Percentiles rank a stretch among this genome's conserved stretches.
Conservation (phyloP, 2,888 invertebrate genomes). For the Cheilosia variabilis region DNA sequence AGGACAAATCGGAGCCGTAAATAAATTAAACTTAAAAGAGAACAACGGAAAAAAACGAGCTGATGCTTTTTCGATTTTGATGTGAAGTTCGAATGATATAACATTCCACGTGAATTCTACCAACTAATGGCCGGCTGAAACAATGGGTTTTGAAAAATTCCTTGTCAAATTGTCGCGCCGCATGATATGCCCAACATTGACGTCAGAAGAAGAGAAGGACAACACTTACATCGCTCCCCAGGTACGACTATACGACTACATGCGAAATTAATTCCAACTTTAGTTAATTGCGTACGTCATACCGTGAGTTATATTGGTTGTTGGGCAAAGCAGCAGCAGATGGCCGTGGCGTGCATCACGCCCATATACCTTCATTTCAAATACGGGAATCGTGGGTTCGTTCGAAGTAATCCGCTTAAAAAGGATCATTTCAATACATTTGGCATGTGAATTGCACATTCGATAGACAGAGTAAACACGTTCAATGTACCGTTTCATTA, state of each 20-base stretch:
- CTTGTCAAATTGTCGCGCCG: too few species aligned
- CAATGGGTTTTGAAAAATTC: background rate
- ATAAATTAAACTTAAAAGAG: constrained; percentile 40
- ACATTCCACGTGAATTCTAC: constrained; percentile 1
- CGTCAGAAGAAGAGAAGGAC: background rate
- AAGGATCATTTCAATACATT: background rate
- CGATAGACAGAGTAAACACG: background rate
- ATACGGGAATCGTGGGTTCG: background rate
- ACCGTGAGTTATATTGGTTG: background rate
- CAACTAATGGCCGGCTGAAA: background rate
- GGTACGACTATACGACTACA: background rate
- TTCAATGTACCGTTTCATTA: constrained; percentile 7
- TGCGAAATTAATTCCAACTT: background rate
- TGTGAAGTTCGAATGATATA: constrained; percentile 5
- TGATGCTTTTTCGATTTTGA: background rate
- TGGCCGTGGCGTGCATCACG: constrained; percentile 3
- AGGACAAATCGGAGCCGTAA: constrained; percentile 41
- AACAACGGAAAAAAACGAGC: background rate
- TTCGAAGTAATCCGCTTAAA: constrained; percentile 16
- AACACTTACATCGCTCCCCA: background rate
- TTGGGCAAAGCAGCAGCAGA: background rate
- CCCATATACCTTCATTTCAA: background rate
- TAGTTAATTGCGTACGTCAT: background rate
- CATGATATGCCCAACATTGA: too few species aligned
- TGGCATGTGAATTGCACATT: background rate